These are phyloP conservation scores for Microctonus aethiopoides DNA, from an alignment of 2,888 invertebrate species.

Conservation along the genomic window DNA sequence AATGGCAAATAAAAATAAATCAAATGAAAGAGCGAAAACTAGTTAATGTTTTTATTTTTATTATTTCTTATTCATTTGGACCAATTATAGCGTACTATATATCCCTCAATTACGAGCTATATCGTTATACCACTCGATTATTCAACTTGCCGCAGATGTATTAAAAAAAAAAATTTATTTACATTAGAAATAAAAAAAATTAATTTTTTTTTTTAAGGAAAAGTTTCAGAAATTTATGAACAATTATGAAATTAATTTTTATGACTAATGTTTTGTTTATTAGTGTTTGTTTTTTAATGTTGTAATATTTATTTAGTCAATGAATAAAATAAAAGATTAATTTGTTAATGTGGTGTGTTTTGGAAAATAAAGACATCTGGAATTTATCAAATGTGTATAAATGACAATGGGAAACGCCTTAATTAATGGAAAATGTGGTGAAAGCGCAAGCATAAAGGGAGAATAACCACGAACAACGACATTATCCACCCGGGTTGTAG, in stretches of 20 bases:
- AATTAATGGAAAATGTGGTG: constrained; percentile 39
- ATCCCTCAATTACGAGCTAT: constrained; percentile 4
- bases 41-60: background rate
- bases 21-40: background rate
- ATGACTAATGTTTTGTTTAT: background rate
- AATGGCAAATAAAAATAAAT: background rate
- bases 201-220: too few relatives aligned
- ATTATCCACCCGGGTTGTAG: constrained; percentile 36
- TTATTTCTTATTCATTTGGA: background rate
- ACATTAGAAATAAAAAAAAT: background rate
- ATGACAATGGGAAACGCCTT: constrained; percentile 34
- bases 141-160: background rate
- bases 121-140: background rate
- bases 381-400: background rate
- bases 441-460: background rate
- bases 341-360: background rate
- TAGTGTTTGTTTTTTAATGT: background rate
- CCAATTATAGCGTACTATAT: constrained; percentile 7
- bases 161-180: background rate
- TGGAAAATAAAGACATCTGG: background rate
- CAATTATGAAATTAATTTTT: too few relatives aligned
- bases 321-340: background rate
- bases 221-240: too few relatives aligned
- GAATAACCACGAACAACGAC: constrained; percentile 7
- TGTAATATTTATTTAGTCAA: background rate